Evolutionary conservation across 2,888 invertebrate species (phyloP), one percentile per base, ranked within the genome.

Genomic region (Opisthograptis luteolata): DNA sequence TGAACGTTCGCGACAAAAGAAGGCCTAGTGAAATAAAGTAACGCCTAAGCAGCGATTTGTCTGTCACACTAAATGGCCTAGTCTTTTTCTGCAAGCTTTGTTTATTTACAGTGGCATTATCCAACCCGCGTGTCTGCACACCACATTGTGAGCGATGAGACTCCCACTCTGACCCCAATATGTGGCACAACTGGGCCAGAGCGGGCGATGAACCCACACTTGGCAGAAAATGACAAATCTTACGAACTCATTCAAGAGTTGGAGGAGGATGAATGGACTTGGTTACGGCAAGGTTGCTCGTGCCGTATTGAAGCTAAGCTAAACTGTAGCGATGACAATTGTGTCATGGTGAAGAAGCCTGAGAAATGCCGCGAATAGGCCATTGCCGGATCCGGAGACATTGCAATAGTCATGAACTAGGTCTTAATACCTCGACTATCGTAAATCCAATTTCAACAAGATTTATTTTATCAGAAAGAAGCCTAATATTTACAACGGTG

Each of bases 171-270:
- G 66, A 65, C 72, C 42, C 7, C 10, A 19, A 32, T 19, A 31
- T 14, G 20, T 13, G 37, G n/a, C 37, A 48, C n/a, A 43, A 37
- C 36, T 39, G 43, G 42, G 49, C 10, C 36, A 45, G 30, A 39
- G 40, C 60, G 64, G 58, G 13, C 69, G 61, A 62, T 67, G 72
- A 69, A 70, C 68, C 36, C 50, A 28, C 41, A 53, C 58, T 47
- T 40, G 52, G 51, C 60, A 47, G 54, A 57, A 60, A 60, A 55
- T 66, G 54, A 59, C 52, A 28, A 2, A 36, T 42, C 30, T 42
- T 25, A 19, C 14, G 10, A 34, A 28, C 20, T 40, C 47, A 40
- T 41, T 41, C 41, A 51, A 34, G 17, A 37, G 36, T 37, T 25
- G 22, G 8, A 43, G 43, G 28, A 31, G 34, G 27, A 37, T 40